Conservation (phyloP, 2,888 invertebrate genomes). For the Cheilosia scutellata region DNA sequence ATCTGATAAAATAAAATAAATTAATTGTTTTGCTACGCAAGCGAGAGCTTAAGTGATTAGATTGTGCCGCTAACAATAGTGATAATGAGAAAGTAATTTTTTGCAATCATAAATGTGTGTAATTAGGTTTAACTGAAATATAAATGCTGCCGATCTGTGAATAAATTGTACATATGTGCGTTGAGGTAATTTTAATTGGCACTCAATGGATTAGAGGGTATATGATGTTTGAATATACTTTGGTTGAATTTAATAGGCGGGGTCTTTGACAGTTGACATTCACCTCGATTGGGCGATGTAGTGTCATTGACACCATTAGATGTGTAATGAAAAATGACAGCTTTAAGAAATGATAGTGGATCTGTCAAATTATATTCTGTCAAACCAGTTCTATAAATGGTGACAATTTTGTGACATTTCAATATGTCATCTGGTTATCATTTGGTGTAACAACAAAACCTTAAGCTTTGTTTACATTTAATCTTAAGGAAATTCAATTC, state of each 20-base stretch:
- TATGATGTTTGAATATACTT: slow-evolving; percentile 2
- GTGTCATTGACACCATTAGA: not conserved
- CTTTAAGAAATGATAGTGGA: no score
- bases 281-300: not conserved
- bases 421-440: no score
- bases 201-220: slow-evolving; percentile 29
- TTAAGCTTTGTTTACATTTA: not conserved
- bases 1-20: not conserved
- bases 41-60: slow-evolving; percentile 19
- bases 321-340: not conserved
- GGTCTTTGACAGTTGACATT: slow-evolving; percentile 1
- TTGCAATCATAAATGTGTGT: slow-evolving; percentile 34
- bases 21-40: slow-evolving; percentile 13
- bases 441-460: not conserved
- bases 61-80: slow-evolving; percentile 9
- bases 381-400: no score
- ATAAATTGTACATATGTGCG: slow-evolving; percentile 19
- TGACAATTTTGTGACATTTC: no score
- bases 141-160: slow-evolving; percentile 34
- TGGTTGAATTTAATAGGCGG: slow-evolving; percentile 18
- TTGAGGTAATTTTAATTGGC: slow-evolving; percentile 22
- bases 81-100: slow-evolving; percentile 50
- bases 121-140: slow-evolving; percentile 56
- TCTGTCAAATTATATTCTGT: no score
- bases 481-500: no score